phyloP scores from a whole-genome alignment of 2,113 vertebrate genomes.

The Channa maculata region DNA sequence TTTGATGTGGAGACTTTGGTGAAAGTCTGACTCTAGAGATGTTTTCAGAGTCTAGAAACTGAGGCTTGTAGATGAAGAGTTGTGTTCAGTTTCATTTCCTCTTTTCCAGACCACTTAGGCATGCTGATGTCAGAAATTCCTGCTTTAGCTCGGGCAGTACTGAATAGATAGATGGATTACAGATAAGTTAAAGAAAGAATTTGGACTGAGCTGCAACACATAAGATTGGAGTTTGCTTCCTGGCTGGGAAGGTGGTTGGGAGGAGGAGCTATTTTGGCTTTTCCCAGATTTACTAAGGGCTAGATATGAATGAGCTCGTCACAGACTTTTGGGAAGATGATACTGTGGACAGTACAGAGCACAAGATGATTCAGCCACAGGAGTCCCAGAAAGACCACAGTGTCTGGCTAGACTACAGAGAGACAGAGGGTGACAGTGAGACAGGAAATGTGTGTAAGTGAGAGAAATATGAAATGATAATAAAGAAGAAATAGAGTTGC shows the following conservation, averaged over 20 bases:
- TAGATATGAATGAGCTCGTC: constrained; percentile 47
- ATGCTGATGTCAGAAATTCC: constrained; percentile 29
- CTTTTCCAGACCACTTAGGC: constrained; percentile 4
- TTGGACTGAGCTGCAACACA: constrained; percentile 28
- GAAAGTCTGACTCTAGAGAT: constrained; percentile 18
- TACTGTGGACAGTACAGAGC: constrained; percentile 62
- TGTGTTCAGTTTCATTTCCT: constrained; percentile 7
- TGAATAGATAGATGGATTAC: constrained; percentile 53
- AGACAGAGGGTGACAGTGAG: constrained; percentile 33
- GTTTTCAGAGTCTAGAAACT: constrained; percentile 36
- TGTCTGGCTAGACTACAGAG: constrained; percentile 61
- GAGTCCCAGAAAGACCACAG: constrained; percentile 70
- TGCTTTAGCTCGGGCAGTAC: constrained; percentile 22
- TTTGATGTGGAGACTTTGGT: constrained; percentile 57
- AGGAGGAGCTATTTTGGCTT: constrained; percentile 58
- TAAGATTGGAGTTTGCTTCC: constrained; percentile 19
- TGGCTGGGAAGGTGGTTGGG: constrained; percentile 15
- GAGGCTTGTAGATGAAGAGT: constrained; percentile 42
- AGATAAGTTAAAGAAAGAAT: constrained; percentile 53
- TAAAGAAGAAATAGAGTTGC: constrained; percentile 46
- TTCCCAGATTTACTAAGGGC: constrained; percentile 60
- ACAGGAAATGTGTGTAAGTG: constrained; percentile 17
- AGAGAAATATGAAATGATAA: constrained; percentile 32
- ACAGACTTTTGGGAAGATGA: constrained; percentile 74
- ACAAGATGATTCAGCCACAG: constrained; percentile 74